phyloP scores from a whole-genome alignment of 2,113 vertebrate genomes.

The Sterna hirundo region DNA sequence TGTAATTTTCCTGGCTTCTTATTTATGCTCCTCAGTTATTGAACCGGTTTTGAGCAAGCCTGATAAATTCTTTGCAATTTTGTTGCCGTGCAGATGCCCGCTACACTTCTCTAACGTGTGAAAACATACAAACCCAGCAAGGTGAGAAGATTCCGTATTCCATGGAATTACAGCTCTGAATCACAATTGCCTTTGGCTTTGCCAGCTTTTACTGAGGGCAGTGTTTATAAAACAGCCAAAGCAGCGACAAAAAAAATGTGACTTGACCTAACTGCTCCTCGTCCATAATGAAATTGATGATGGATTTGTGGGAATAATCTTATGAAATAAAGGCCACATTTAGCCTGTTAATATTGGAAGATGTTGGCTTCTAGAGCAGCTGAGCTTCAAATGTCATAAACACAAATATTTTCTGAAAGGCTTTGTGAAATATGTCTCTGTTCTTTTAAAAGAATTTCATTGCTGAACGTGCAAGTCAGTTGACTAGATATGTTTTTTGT shows the following conservation, averaged over 20 bases:
- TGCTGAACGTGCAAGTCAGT: background rate
- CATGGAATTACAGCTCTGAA: background rate
- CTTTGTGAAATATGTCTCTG: background rate
- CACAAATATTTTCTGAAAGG: background rate
- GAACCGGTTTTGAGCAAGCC: background rate
- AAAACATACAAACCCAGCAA: background rate
- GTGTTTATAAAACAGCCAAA: background rate
- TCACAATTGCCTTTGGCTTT: background rate
- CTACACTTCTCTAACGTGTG: accelerated
- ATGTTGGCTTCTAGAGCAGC: background rate
- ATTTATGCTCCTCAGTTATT: background rate
- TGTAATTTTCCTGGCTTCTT: background rate
- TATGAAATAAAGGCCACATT: background rate
- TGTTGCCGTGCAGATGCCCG: background rate
- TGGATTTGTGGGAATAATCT: background rate
- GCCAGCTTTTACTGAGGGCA: background rate
- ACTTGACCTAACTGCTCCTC: background rate
- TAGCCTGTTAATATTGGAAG: background rate
- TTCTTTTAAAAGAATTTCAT: background rate
- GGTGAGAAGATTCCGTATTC: background rate
- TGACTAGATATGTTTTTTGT: background rate
- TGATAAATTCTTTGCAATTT: background rate
- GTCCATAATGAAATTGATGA: background rate
- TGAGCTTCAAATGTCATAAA: background rate
- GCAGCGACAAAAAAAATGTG: accelerated